Base-by-base conservation (phyloP, 2,888 invertebrate genomes). In the Macrosoma leucophasiata region DNA sequence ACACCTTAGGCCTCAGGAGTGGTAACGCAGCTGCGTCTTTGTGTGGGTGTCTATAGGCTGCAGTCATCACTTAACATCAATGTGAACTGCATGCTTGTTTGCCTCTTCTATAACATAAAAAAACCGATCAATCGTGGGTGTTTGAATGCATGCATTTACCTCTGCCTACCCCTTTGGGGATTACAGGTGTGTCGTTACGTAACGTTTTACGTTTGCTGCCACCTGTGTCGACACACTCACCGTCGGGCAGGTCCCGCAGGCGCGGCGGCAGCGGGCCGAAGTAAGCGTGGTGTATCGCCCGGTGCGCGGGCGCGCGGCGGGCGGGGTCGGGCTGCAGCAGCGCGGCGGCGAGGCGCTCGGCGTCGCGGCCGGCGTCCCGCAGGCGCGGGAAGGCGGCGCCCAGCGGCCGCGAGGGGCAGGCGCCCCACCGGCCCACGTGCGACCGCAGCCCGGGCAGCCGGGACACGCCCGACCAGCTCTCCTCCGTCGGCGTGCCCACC, bases 401-500 rank as follows among this genome's bases (percentile, higher is more conserved):
- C 59, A 96, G 87, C 69, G 92, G 89, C 56, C 92, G 89, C 55
- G 90, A 85, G 51, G 90, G 88, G 76, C 92, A 90, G 67, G 89
- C 86, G 59, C 90, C 90, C 86, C 77, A 62, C 18, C 78, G 62
- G 12, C 67, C 13, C 51, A 68, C 58, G 82, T 94, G 91, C 52
- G 90, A 88, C 58, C 91, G 91, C 70, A 96, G 95, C 43, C 95
- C 94, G 8, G 95, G 93, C 60, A 95, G 87, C 51, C 92, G 90
- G 32, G 92, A 90, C 36, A 97, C 96, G 39, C 97, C 96, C 43
- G 90, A 87, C 98, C 98, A 98, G 56, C 92, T 93, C 50, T 95
- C 92, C 73, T 97, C 96, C 8, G 93, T 92, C 13, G 98, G 98
- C 23, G 97, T 96, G 48, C 98, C 99, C 52, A 98, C 88, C 55